Percentiles rank a stretch among this genome's conserved stretches.
phyloP scores from a whole-genome alignment of 2,888 invertebrate genomes.

The Liopterus haemorrhoidalis region DNA sequence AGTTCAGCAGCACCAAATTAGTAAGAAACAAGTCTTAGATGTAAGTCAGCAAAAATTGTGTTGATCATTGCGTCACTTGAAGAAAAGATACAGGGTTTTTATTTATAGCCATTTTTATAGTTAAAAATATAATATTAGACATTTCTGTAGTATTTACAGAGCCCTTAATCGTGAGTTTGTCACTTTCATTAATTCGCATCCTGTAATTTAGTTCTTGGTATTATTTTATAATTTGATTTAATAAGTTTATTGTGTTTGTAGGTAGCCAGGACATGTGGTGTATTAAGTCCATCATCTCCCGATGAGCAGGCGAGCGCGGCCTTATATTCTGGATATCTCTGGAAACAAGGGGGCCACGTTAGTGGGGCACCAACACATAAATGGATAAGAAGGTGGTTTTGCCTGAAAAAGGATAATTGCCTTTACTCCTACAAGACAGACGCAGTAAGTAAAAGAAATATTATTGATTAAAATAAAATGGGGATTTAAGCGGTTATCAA shows the following conservation, averaged over 20 bases:
- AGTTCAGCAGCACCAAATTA: too few species aligned
- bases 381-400: slow-evolving; percentile 90
- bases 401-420: slow-evolving; percentile 84
- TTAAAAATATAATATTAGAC: too few species aligned
- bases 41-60: too few species aligned
- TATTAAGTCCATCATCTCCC: slow-evolving; percentile 62
- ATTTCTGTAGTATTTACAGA: too few species aligned
- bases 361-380: slow-evolving; percentile 52
- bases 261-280: slow-evolving; percentile 82
- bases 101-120: too few species aligned
- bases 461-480: not conserved
- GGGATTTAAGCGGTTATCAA: not conserved
- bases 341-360: slow-evolving; percentile 62
- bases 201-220: too few species aligned
- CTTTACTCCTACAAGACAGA: slow-evolving; percentile 93
- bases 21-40: too few species aligned
- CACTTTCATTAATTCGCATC: too few species aligned
- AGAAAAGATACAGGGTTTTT: not conserved
- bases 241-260: slow-evolving; percentile 37
- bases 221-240: too few species aligned
- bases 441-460: slow-evolving; percentile 56
- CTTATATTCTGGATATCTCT: slow-evolving; percentile 69
- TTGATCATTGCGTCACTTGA: not conserved
- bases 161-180: too few species aligned
- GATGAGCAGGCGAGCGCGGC: slow-evolving; percentile 57